Evolutionary conservation across 2,113 vertebrate genomes (phyloP).

Genomic region (Apteryx owenii): DNA sequence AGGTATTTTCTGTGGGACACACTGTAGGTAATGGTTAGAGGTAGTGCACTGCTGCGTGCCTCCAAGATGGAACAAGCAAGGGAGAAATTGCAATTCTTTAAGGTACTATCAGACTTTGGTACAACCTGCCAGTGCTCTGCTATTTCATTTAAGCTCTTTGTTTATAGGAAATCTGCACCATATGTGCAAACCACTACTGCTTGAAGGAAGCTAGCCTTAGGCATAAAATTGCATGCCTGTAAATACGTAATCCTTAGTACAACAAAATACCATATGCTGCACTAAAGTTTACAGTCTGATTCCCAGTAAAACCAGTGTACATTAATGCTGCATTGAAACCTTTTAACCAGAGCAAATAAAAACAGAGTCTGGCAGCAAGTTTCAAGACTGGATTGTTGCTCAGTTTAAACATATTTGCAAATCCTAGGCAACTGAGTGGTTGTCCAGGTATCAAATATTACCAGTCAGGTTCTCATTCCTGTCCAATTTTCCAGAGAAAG

Average conservation of each 20-base stretch:
- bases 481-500: not conserved
- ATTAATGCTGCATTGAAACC: not conserved
- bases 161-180: not conserved
- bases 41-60: accelerated
- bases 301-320: not conserved
- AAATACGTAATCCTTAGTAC: slow-evolving; percentile 12
- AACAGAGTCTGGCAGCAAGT: not conserved
- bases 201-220: not conserved
- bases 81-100: not conserved
- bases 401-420: not conserved
- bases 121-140: not conserved
- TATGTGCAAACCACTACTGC: not conserved
- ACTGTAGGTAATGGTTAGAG: not conserved
- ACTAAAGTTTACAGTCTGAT: not conserved
- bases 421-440: not conserved
- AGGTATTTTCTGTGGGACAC: not conserved
- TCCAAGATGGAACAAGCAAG: not conserved
- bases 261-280: not conserved
- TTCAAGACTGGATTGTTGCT: not conserved
- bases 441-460: not conserved
- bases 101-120: not conserved
- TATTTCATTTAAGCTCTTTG: not conserved
- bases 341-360: not conserved
- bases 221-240: not conserved
- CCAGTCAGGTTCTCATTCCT: not conserved